A percentile compares a stretch with the other conserved stretches of the same genome.
Evolutionary conservation across 2,888 invertebrate genomes (phyloP).

Genomic region (Sepiola atlantica): DNA sequence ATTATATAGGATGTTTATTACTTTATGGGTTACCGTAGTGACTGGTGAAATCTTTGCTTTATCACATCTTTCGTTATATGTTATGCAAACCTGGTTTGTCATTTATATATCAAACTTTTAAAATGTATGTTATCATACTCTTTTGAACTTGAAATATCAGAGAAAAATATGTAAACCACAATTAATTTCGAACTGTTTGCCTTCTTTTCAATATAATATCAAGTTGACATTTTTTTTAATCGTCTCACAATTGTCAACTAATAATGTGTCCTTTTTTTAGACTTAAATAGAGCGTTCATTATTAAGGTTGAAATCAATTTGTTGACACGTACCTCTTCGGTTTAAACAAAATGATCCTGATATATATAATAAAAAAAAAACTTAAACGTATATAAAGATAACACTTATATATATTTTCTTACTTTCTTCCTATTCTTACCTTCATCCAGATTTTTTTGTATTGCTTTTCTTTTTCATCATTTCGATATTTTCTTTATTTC

Average conservation of each 20-base stretch:
- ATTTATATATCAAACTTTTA: too few relatives aligned
- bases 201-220: not conserved
- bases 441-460: not conserved
- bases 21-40: too few relatives aligned
- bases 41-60: not conserved
- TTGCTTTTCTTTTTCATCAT: not conserved
- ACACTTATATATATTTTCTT: not conserved
- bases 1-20: too few relatives aligned
- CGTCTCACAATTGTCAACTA: not conserved
- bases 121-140: not conserved
- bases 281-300: not conserved
- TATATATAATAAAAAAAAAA: not conserved
- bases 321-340: slow-evolving; percentile 10
- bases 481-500: not conserved
- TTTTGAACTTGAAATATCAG: not conserved
- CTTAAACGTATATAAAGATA: not conserved
- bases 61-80: not conserved
- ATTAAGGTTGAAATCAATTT: not conserved
- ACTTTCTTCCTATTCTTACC: not conserved
- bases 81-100: too few relatives aligned
- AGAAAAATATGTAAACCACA: not conserved
- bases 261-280: not conserved
- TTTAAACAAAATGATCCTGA: not conserved
- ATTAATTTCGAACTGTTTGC: not conserved
- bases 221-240: not conserved